Evolutionary conservation across 2,888 invertebrate species (phyloP).

Genomic region (Bombyx huttoni): DNA sequence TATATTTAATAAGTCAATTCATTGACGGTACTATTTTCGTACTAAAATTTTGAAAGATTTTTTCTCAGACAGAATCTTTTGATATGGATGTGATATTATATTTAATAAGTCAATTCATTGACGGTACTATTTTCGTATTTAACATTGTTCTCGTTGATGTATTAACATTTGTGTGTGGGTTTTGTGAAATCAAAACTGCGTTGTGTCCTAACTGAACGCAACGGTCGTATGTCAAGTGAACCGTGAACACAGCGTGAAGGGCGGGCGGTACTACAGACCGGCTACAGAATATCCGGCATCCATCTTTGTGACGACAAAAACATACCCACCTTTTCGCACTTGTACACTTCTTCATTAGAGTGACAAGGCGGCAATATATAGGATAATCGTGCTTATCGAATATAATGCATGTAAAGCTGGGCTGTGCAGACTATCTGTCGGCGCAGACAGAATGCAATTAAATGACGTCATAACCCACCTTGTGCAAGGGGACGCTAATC

Average conservation of each 20-base stretch:
- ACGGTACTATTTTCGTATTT: too few relatives aligned
- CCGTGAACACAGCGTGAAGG: slow-evolving; percentile 25
- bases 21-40: too few relatives aligned
- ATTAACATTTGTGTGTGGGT: too few relatives aligned
- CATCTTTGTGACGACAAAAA: slow-evolving; percentile 1
- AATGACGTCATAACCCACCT: slow-evolving; percentile 52
- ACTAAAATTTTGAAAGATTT: too few relatives aligned
- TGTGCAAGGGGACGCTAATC: slow-evolving; percentile 35
- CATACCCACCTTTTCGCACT: slow-evolving; percentile 7
- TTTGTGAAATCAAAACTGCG: too few relatives aligned
- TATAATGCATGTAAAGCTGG: slow-evolving; percentile 9
- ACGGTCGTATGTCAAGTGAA: slow-evolving; percentile 4
- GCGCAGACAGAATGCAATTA: slow-evolving; percentile 45
- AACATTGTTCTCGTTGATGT: too few relatives aligned
- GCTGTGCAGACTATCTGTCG: slow-evolving; percentile 48
- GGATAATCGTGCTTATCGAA: slow-evolving; percentile 9
- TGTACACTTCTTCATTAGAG: slow-evolving; percentile 1
- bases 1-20: too few relatives aligned
- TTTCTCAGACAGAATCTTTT: too few relatives aligned
- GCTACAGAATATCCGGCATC: slow-evolving; percentile 8
- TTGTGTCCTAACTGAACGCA: background rate
- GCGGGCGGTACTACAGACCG: slow-evolving; percentile 17
- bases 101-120: too few relatives aligned
- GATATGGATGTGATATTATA: too few relatives aligned
- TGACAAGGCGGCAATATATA: slow-evolving; percentile 8